Evolutionary conservation across 2,888 invertebrate species (phyloP), one percentile per base, ranked within the genome.

Genomic region (Callosobruchus maculatus): DNA sequence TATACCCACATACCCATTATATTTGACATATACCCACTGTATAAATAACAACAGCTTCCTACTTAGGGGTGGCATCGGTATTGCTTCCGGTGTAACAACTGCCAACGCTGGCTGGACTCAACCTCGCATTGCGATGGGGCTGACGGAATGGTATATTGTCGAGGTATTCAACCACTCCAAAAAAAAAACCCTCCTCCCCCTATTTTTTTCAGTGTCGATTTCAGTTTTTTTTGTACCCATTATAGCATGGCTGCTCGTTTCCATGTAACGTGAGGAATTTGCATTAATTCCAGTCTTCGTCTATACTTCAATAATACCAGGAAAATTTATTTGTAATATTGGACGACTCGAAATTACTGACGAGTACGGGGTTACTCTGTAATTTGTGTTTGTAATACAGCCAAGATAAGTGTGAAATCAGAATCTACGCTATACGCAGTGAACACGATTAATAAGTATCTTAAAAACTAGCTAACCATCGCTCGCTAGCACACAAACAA

Each of bases 111-210:
- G 86, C 91, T 96, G 89, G 95, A 96, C 89, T 96, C 96, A 81
- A 93, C 94, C 86, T 92, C 93, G 90, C 95, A 95, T 89, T 96
- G 95, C 90, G 96, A 96, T 89, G 97, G 96, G 85, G 96, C 97
- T 85, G 96, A 97, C 89, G 93, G 90, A 88, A 94, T 95, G 84
- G 93, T 97, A 86, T 97, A 96, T 89, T 97, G 97, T 90, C 92
- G 94, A 94, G 95, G 95, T 96, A 94, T 75, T 49, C 49, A 49
- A 49, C 26, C 79, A 76, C 75, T 70, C 74, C 67, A 18, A 66
- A 66, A 20, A 67, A 67, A 49, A 21, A 3, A 4, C n/a, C 9
- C 20, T 4, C 70, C 70, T n/a, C n/a, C 5, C 21, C 70, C 22
- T n/a, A 22, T 49, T 73, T 72, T 72, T 71, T 73, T 22, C 49